Base-by-base conservation (phyloP, 2,888 invertebrate species). In the Cartodere bifasciata region DNA sequence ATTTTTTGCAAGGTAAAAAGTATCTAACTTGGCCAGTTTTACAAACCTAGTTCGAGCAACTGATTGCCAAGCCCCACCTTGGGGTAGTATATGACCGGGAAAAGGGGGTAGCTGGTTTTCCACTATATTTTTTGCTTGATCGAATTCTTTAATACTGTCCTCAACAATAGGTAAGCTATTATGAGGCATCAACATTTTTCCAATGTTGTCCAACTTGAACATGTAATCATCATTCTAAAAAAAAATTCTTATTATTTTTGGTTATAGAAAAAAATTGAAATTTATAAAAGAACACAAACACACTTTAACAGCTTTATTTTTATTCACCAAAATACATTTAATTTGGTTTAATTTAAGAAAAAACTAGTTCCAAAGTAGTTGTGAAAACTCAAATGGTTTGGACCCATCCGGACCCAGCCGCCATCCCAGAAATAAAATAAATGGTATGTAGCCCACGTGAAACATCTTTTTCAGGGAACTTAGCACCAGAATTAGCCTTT, bases 41-140 rank as follows among this genome's bases (percentile, higher is more conserved):
- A n/a, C n/a, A n/a, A 54, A 79, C 80, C 72, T 75, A 35, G 79
- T 79, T 35, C 78, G 76, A 24, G 72, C 72, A 23, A 82, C 78
- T 23, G 71, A 72, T 55, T 85, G 79, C 86, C 86, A 86, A 37
- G 72, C 71, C 20, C 81, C 85, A 52, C 83, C 78, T 32, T 68
- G 72, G 37, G 82, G 72, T 43, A 70, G 66, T 25, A 72, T 65
- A 55, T 75, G 77, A 44, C 71, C 68, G 42, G 75, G 73, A 44
- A 73, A 71, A 43, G 65, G 65, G 7, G 24, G 75, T 40, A 75
- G 53, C 36, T 53, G 53, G 13, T 46, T 46, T 41, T 60, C 59
- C 7, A 46, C 60, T 52, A 49, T 53, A 55, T 54, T 42, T 44
- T 53, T 54, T 34, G 50, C 44, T 3, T 36, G 17, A 29, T 41